Base-by-base conservation (phyloP, 2,888 invertebrate species). In the Tetanocera ferruginea region DNA sequence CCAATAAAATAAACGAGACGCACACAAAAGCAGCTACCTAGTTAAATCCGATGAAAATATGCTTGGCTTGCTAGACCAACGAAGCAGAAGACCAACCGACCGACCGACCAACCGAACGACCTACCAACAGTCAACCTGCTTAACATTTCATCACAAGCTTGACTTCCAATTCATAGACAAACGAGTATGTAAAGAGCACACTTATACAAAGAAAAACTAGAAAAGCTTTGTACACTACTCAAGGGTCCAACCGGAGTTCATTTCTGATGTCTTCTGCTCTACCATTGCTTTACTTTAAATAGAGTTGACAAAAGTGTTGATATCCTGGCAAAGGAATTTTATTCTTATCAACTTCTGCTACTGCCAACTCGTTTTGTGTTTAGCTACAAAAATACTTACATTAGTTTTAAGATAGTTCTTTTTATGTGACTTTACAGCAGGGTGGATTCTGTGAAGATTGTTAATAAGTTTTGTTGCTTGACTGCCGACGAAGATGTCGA, bases 51-150 rank as follows among this genome's bases (percentile, higher is more conserved):
- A 73, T 73, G 73, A 73, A 66, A 64, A 51, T 64, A 76, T 81
- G 80, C 77, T 80, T 79, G 81, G 80, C 80, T 82, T 82, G 79
- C 81, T 81, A 80, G 76, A 57, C 74, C 80, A 34, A 66, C 67
- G 73, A 71, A 79, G 67, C 80, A 77, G 55, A 71, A 78, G 78
- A 70, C 80, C 81, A 76, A 79, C 71, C 57, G 62, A 76, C 69
- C 67, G 66, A 70, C 31, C 70, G 67, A 43, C 77, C 77, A 66
- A n/a, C 25, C 43, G 31, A 31, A 3, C 31, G 31, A 31, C 31
- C 31, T 62, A 69, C 52, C 34, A 71, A 11, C 37, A 37, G 5
- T 43, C 43, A 43, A 43, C 69, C 11, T 23, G 25, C n/a, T 28
- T 14, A n/a, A 51, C 23, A 69, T 28, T 25, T 69, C 28, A 51